Evolutionary conservation across 2,797 vertebrate genomes (phyloP).

Genomic region (Galagoides demidoff): DNA sequence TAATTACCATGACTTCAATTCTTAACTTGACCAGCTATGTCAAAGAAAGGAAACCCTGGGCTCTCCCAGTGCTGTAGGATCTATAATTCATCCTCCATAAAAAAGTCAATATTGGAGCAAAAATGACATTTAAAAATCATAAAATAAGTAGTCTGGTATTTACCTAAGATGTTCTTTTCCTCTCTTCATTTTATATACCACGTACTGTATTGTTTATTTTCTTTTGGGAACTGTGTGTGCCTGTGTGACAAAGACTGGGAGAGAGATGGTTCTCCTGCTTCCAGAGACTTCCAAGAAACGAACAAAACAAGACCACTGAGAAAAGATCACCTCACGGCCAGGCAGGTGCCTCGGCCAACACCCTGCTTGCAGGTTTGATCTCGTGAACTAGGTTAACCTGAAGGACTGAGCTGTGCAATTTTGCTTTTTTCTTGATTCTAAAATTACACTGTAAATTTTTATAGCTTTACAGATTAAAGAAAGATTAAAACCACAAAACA

Average conservation of each 20-base stretch:
- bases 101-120: constrained; percentile 89
- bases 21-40: constrained; percentile 83
- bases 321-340: background rate
- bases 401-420: constrained; percentile 39
- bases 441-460: constrained; percentile 61
- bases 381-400: constrained; percentile 47
- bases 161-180: constrained; percentile 85
- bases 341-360: background rate
- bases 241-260: background rate
- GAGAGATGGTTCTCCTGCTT: constrained; percentile 66
- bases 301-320: constrained; percentile 58
- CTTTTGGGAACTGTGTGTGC: constrained; percentile 48
- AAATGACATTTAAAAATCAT: constrained; percentile 91
- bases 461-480: constrained; percentile 61
- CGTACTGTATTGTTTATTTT: constrained; percentile 80
- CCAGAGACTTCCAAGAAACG: constrained; percentile 33
- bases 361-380: constrained; percentile 25
- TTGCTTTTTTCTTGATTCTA: constrained; percentile 65
- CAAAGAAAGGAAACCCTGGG: constrained; percentile 73
- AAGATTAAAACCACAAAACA: constrained; percentile 74
- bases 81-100: constrained; percentile 87
- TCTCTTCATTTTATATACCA: constrained; percentile 80
- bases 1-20: constrained; percentile 86
- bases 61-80: constrained; percentile 82
- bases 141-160: constrained; percentile 89